Evolutionary conservation across 2,797 vertebrate species (phyloP), one percentile per base, ranked within the genome.

Genomic region (Xenentodon cancila): DNA sequence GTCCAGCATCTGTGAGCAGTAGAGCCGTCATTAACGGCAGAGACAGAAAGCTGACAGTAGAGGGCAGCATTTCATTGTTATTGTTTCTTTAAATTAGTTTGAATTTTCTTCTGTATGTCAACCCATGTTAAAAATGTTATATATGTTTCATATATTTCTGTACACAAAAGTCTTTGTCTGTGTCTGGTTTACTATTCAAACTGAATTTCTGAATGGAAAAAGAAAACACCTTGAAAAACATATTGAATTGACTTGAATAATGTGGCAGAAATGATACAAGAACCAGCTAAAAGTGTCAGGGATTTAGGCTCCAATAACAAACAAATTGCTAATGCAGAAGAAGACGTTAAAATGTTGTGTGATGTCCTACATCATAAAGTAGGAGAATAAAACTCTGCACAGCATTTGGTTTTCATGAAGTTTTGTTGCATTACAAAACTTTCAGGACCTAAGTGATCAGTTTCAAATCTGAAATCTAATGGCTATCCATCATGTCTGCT

Each of bases 1-100:
- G n/a, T n/a, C n/a, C n/a, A n/a, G n/a, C n/a, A n/a, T n/a, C n/a
- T n/a, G n/a, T n/a, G n/a, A n/a, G n/a, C n/a, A n/a, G n/a, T 11
- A 20, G 5, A 12, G 45, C 4, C n/a, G 45, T 60, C 12, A 58
- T 4, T 48, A 19, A 55, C 66, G 63, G 75, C 43, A 58, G 68
- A 43, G 58, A 84, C 79, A 75, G 64, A 80, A 55, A 44, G 44
- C 20, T 0, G 49, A 48, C 90, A 84, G 78, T 71, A 90, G 90
- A 81, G 78, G 79, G 87, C 81, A 81, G 83, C 80, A 85, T 74
- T 81, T 76, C 62, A 78, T 62, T 56, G 49, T 73, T 20, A 32
- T 30, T n/a, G 7, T n/a, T 25, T n/a, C 68, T 52, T 50, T 5
- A 18, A 1, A 27, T 21, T 3, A 1, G n/a, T 4, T 16, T 2